These are phyloP conservation scores for Probosciger aterrimus DNA, from an alignment of 2,113 vertebrate genomes.

Conservation along the genomic window DNA sequence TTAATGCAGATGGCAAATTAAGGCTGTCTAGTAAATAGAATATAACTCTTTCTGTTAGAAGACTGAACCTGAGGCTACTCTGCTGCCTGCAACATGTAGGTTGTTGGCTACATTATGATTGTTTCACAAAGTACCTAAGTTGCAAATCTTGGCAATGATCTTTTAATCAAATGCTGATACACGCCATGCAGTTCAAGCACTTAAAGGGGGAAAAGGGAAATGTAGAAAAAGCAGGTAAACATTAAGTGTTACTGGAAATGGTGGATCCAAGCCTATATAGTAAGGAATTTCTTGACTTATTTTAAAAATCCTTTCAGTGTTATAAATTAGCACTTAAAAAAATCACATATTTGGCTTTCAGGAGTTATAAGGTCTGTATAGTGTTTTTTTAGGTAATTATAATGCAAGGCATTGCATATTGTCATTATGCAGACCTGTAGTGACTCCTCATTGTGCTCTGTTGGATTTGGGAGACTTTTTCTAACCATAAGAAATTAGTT, in stretches of 20 bases:
- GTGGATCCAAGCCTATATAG: not conserved
- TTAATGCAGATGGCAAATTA: constrained; percentile 65
- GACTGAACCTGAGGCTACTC: constrained; percentile 6
- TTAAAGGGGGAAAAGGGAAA: not conserved
- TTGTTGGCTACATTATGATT: not conserved
- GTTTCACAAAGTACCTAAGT: not conserved
- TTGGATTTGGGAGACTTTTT: not conserved
- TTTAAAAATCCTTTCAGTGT: not conserved
- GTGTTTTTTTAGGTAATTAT: not conserved
- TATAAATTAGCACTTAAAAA: not conserved
- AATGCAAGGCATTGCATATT: not conserved
- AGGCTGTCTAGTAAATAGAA: constrained; percentile 52
- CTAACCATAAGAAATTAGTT: not conserved
- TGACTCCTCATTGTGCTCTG: not conserved
- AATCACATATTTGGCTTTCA: not conserved
- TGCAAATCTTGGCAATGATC: not conserved
- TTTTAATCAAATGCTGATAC: not conserved
- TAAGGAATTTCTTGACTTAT: not conserved
- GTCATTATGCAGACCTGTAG: not conserved
- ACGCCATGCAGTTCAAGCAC: not conserved
- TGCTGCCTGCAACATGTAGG: not conserved
- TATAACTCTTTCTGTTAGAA: constrained; percentile 22
- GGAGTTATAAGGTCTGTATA: not conserved
- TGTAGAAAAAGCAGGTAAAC: not conserved
- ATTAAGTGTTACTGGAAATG: not conserved